Base-by-base conservation (phyloP, 2,888 invertebrate genomes). In the Campopleginae sp. region DNA sequence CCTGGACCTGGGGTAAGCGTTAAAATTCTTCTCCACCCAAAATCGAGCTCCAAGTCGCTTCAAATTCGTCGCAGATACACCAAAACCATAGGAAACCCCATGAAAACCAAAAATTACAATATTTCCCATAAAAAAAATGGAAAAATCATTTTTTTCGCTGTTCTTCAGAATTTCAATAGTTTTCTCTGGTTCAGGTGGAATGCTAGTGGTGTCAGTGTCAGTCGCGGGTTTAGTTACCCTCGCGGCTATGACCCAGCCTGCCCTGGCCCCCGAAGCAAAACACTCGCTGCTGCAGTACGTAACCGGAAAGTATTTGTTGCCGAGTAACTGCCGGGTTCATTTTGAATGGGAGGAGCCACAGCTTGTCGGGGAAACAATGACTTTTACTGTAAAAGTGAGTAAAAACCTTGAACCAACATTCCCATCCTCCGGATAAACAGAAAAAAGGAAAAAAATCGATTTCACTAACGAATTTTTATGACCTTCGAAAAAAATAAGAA, bases 291-390 rank as follows among this genome's bases (percentile, higher is more conserved):
- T 98, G 88, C 98, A 98, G 93, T 98, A 98, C 94, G 98, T 98
- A 84, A 98, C 98, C 68, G 98, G 98, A 75, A 98, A 98, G 93
- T 98, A 98, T 94, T 95, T 98, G 84, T 95, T 98, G 87, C 97
- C 98, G 54, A 96, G 97, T 88, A 98, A 98, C 94, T 98, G 98
- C 93, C 90, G 96, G 94, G 97, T 97, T 88, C 95, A 96, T 89
- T 98, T 98, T 95, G 97, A 98, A 90, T 98, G 98, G 98, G 95
- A 96, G 85, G 98, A 98, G 94, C 98, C 98, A 23, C 96, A 97
- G 90, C 94, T 96, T 17, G 98, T 98, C 33, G 98, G 98, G 63
- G 97, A 97, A 93, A 98, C 98, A 46, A 97, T 98, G 95, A 97
- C 97, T 92, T 98, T 98, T 94, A 97, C 96, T 81, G 97, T 98